Conservation (phyloP, 2,888 invertebrate species). For the Itoplectis maculator region DNA sequence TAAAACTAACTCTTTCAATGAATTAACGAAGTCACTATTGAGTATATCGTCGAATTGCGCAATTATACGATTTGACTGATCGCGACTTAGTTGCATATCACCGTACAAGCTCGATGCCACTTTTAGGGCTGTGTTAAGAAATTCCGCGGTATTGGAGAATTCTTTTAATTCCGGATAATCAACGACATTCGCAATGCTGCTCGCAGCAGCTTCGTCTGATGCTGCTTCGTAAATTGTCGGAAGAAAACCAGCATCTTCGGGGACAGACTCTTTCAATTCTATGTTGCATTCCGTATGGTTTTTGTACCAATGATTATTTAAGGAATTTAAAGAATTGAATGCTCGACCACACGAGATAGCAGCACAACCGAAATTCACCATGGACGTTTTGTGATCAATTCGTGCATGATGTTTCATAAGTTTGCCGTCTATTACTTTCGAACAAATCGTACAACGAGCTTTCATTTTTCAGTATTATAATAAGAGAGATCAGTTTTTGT, state of each 20-base stretch:
- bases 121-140: neutral
- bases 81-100: neutral
- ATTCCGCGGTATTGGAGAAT: neutral
- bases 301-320: conserved; percentile 25
- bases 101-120: neutral
- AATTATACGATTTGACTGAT: neutral
- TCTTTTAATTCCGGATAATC: neutral
- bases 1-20: conserved; percentile 28
- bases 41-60: conserved; percentile 16
- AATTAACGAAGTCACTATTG: conserved; percentile 31
- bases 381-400: conserved; percentile 21
- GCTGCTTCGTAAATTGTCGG: neutral
- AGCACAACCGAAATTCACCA: conserved; percentile 16
- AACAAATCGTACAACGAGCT: conserved; percentile 31
- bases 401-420: conserved; percentile 31
- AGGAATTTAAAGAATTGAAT: conserved; percentile 39
- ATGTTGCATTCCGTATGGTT: neutral
- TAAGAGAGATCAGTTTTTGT: neutral
- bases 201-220: neutral
- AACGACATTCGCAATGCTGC: neutral
- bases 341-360: conserved; percentile 22
- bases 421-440: conserved; percentile 19
- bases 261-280: neutral
- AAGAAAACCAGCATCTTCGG: neutral
- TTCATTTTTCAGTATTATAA: conserved; percentile 1